These are phyloP conservation scores for Catharus fuscescens DNA, from an alignment of 2,113 vertebrate species.

Conservation along the genomic window DNA sequence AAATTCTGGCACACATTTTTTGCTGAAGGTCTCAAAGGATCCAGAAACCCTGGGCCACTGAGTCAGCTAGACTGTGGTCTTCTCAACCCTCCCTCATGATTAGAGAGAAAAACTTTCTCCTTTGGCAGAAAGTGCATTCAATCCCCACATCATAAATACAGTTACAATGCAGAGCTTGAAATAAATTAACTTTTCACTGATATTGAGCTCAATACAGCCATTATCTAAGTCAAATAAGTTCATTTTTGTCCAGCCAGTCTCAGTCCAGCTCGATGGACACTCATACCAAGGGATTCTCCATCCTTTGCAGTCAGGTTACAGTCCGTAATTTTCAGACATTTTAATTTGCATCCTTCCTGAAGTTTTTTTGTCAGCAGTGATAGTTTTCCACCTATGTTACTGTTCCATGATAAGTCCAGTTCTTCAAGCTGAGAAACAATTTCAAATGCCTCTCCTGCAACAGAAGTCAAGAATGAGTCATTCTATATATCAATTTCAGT, in stretches of 20 bases:
- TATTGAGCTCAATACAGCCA: neutral
- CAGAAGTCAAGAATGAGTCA: neutral
- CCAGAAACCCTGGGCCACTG: neutral
- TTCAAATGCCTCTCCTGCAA: conserved; percentile 79
- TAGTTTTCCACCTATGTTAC: conserved; percentile 78
- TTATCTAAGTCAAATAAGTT: neutral
- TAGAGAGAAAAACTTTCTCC: neutral
- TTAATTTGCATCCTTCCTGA: conserved; percentile 67
- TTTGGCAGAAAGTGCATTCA: neutral
- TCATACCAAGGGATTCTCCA: conserved; percentile 78
- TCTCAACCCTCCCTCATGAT: neutral
- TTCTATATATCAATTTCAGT: neutral
- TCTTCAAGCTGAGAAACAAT: conserved; percentile 77
- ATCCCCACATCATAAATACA: neutral
- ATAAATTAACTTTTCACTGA: neutral
- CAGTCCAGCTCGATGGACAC: neutral
- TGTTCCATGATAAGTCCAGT: conserved; percentile 91
- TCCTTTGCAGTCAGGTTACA: conserved; percentile 83
- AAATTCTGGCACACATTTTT: neutral
- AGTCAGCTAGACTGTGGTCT: neutral
- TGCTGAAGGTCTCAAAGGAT: neutral
- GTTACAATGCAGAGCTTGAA: neutral
- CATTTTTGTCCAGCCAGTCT: neutral
- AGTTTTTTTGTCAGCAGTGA: conserved; percentile 77
- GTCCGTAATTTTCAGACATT: conserved; percentile 80